Evolutionary conservation across 2,888 invertebrate species (phyloP), one percentile per base, ranked within the genome.

Genomic region (Meloe dianella): DNA sequence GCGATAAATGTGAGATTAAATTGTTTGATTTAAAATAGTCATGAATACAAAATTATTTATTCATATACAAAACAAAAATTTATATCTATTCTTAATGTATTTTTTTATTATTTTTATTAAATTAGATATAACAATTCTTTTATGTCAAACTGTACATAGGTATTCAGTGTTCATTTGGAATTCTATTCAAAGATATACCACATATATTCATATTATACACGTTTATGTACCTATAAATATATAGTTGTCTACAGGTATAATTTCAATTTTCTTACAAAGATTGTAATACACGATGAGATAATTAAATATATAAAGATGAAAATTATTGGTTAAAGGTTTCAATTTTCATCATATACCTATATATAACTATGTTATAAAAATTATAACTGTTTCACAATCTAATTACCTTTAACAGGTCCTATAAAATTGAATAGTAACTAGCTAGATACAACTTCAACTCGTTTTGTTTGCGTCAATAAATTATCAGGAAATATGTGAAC

Each of bases 321-420:
- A 51, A 51, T 51, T 51, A 51, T 51, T 51, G 51, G 51, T 51
- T 51, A 24, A 51, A 51, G 4, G 22, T 51, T 51, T 12, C 51
- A 51, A 51, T 51, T 51, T 51, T 12, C 12, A 24, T 51, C 51
- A 51, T 47, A 22, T 38, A 38, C 38, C 10, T 35, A n/a, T 17
- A 47, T 22, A 24, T 12, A 22, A 20, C 8, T 51, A 51, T 51
- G 51, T 22, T 51, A 51, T 47, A 51, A 24, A 51, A 22, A 51
- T 51, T 51, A 51, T 51, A 51, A 51, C 51, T 51, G 51, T 22
- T 51, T 51, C 22, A 12, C 51, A 51, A 51, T 22, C 22, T 51
- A 51, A 51, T 51, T 51, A 51, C 22, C 22, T 10, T 10, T 24
- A 51, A 51, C 51, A 22, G 22, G 22, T 51, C 3, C 4, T 10